Base-by-base conservation (phyloP, 2,113 vertebrate species). In the Ginglymostoma cirratum region DNA sequence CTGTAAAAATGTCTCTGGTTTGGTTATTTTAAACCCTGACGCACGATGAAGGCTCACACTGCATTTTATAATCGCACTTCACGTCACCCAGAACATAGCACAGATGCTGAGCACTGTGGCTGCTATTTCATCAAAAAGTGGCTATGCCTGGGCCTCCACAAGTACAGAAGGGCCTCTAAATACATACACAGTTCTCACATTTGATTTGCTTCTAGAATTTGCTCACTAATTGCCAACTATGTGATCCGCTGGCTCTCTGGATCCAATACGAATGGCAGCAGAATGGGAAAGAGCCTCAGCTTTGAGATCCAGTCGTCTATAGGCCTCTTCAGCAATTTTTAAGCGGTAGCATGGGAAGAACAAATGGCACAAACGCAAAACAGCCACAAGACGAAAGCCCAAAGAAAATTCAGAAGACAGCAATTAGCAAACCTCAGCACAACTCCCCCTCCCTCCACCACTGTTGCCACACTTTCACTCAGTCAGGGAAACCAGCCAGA, bases 401-500 rank as follows among this genome's bases (percentile, higher is more conserved):
- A 5, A 67, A 90, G 61, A 38, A 66, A 66, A 38, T 34, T 93
- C 61, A 67, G 89, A 65, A 38, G 55, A 38, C 34, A 23, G 89
- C 89, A 93, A 93, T 17, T 66, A 23, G 67, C 34, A 42, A 65
- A 93, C 38, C 34, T 66, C 34, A 67, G 34, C 61, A 38, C 89
- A 93, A 67, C 2, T 70, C 85, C 45, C 24, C 85, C 48, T 61
- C 55, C 72, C 72, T 8, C 30, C 72, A 66, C 52, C 89, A 66
- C 38, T 67, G n/a, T 21, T 92, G 55, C 15, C 55, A 92, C 55
- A 65, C 87, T 61, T 92, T 15, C n/a, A 34, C 89, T 38, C 61
- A 67, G 61, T 38, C 34, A 93, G 89, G 89, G 89, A 93, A 93
- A 61, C 34, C 61, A 93, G 89, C 89, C 89, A 93, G 89, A 66